phyloP scores from a whole-genome alignment of 2,888 invertebrate genomes.

The Tromatobia lineatoria region DNA sequence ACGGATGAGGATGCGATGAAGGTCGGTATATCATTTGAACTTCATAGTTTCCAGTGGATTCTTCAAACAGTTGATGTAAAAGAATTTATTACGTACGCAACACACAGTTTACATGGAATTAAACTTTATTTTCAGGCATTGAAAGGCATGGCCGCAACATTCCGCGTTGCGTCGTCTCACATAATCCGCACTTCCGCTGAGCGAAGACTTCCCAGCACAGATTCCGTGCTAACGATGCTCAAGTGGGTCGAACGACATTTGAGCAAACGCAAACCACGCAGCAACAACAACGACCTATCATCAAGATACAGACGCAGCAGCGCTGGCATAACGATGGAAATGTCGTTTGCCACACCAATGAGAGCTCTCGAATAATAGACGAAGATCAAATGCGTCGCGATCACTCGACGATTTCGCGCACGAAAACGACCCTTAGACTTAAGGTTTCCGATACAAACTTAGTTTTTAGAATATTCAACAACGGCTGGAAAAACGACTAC shows the following conservation, averaged over 20 bases:
- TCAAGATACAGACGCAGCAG: constrained; percentile 86
- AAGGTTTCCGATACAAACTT: constrained; percentile 31
- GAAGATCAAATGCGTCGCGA: background rate
- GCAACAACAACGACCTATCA: constrained; percentile 82
- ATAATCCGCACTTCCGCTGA: constrained; percentile 95
- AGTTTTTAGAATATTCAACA: constrained; percentile 25
- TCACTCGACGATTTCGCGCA: background rate
- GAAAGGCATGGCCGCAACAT: constrained; percentile 97
- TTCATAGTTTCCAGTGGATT: no score
- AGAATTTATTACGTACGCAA: background rate
- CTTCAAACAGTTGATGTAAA: background rate
- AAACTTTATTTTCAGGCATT: constrained; percentile 88
- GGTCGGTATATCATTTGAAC: constrained; percentile 86
- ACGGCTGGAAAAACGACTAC: background rate
- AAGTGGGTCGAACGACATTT: constrained; percentile 96
- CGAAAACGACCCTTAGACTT: constrained; percentile 3
- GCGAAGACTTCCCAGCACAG: constrained; percentile 94
- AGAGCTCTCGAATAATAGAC: constrained; percentile 75
- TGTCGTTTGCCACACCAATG: constrained; percentile 88
- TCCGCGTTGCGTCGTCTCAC: constrained; percentile 94
- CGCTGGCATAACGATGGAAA: constrained; percentile 92
- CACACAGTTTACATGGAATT: background rate
- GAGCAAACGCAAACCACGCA: constrained; percentile 91
- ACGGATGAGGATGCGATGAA: constrained; percentile 97
- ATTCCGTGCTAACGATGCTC: constrained; percentile 95